Evolutionary conservation across 1,140 invertebrate genomes (phyloP).

Genomic region (Mya arenaria): DNA sequence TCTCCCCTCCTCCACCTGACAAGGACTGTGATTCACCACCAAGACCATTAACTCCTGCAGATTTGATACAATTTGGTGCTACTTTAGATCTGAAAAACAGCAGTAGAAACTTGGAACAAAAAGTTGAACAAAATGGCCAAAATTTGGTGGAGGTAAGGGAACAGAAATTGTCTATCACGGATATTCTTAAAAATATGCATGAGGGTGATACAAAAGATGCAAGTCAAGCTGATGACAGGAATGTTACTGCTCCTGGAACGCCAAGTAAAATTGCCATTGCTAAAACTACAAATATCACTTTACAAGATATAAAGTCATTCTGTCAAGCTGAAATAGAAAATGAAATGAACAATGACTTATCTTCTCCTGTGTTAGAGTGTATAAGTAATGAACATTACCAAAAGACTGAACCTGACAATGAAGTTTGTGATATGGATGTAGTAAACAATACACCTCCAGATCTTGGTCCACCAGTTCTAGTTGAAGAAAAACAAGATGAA

Average conservation of each 20-base stretch:
- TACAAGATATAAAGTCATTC: conserved; percentile 50
- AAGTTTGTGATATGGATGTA: no score
- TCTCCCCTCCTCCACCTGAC: conserved; percentile 72
- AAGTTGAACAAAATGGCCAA: neutral
- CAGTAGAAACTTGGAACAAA: neutral
- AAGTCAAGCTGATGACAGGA: neutral
- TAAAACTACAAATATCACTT: conserved; percentile 40
- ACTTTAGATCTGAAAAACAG: no score
- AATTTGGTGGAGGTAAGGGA: conserved; percentile 37
- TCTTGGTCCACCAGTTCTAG: conserved; percentile 63
- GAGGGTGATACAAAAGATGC: neutral
- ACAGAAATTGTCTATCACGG: conserved; percentile 44
- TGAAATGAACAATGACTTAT: no score
- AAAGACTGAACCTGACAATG: no score
- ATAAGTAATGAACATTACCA: no score
- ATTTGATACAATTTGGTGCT: conserved; percentile 48
- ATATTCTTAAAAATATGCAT: conserved; percentile 45
- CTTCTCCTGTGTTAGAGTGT: no score
- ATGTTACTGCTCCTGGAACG: neutral
- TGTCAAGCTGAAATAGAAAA: conserved; percentile 32
- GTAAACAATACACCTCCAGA: conserved; percentile 68
- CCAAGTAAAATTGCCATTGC: conserved; percentile 54
- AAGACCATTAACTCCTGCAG: conserved; percentile 70
- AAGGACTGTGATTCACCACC: conserved; percentile 70
- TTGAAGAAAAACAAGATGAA: neutral